Evolutionary conservation across 2,797 vertebrate genomes (phyloP), one percentile per base, ranked within the genome.

Genomic region (Brachyalestes nurse): DNA sequence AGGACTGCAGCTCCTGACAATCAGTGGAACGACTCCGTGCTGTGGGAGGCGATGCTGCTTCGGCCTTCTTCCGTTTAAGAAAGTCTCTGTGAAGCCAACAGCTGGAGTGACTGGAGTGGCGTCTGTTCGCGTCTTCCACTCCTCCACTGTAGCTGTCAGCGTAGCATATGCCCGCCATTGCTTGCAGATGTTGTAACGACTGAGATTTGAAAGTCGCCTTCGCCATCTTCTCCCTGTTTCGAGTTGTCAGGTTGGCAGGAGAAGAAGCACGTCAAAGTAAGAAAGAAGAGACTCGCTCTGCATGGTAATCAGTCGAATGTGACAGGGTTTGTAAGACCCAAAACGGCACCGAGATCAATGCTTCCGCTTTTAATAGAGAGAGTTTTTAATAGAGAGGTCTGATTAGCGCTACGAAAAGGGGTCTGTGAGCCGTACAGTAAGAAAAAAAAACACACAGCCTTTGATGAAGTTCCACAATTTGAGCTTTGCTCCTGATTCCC

Each of bases 141-240:
- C 23, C 49, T 78, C 61, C 69, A 57, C 61, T 62, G 40, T 75
- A 23, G 57, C 78, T 83, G 72, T 83, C 82, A 74, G 77, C 23
- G 28, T 40, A 72, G 78, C 81, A 86, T 81, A 81, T 80, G 85
- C 78, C 57, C 40, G 40, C 65, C 83, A 83, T 47, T 40, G 23
- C 42, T 72, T 82, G 78, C 79, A 85, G 81, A 79, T 87, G 84
- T 85, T 83, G 58, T 45, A 83, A 67, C 78, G 70, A 80, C 62
- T 72, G 58, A 80, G 73, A 83, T 69, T 57, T 75, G 78, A 74
- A 72, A 81, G 69, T 64, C 51, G 10, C 73, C 53, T 81, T 73
- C 57, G 74, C 78, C 82, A 83, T 65, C 60, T 53, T 61, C 69
- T 57, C 51, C 45, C 62, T 16, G 55, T 69, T 78, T 77, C 72